These are phyloP conservation scores for Selene dorsalis DNA, from an alignment of 2,797 vertebrate genomes.

Conservation along the genomic window DNA sequence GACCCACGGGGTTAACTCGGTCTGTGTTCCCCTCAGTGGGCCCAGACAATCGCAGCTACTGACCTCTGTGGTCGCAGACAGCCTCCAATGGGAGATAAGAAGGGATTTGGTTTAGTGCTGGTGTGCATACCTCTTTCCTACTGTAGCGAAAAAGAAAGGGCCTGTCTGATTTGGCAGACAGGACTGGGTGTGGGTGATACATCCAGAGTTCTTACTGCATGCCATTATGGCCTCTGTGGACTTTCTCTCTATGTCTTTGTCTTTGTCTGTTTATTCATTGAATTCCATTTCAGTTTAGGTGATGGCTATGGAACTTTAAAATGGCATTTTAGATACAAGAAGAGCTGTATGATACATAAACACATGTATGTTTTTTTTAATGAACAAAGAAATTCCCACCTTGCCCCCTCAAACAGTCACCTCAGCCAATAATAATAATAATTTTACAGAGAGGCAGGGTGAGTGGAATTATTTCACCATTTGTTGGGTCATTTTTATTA, in stretches of 20 bases:
- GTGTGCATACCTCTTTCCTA: slow-evolving; percentile 72
- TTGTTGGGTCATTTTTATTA: not conserved
- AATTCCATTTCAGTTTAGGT: not conserved
- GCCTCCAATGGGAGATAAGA: slow-evolving; percentile 78
- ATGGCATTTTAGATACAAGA: no score
- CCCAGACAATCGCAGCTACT: slow-evolving; percentile 71
- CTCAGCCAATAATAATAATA: not conserved
- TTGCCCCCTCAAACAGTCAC: not conserved
- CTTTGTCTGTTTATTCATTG: slow-evolving; percentile 26
- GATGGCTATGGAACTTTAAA: not conserved
- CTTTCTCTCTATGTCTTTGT: slow-evolving; percentile 25
- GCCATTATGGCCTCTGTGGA: slow-evolving; percentile 18
- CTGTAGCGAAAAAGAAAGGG: slow-evolving; percentile 77
- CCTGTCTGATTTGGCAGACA: slow-evolving; percentile 52
- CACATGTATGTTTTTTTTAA: not conserved
- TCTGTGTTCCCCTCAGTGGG: slow-evolving; percentile 62
- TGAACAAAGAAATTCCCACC: not conserved
- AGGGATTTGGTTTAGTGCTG: slow-evolving; percentile 74
- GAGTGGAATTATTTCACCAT: not conserved
- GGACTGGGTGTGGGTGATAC: slow-evolving; percentile 45
- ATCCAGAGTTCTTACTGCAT: slow-evolving; percentile 44
- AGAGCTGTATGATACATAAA: not conserved
- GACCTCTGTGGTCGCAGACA: slow-evolving; percentile 71
- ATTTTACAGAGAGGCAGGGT: not conserved
- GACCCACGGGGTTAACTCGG: slow-evolving; percentile 76